Percentiles rank a stretch among this genome's conserved stretches.
These are phyloP conservation scores for Bemisia tabaci DNA, from an alignment of 1,140 invertebrate species.

Conservation along the genomic window DNA sequence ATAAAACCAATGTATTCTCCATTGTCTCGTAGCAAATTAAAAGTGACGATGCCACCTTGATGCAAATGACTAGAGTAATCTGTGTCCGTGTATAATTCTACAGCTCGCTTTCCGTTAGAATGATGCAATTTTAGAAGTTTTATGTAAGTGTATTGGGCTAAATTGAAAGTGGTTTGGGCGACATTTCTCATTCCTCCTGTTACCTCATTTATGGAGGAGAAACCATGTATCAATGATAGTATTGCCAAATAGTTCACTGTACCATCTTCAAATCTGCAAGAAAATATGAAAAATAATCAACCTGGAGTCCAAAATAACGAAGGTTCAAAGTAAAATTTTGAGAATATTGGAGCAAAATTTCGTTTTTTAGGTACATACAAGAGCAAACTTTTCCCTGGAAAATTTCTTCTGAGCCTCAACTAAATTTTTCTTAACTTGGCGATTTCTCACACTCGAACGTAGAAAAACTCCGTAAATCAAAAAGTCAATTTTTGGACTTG, in stretches of 20 bases:
- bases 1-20: constrained; percentile 74
- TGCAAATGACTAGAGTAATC: constrained; percentile 42
- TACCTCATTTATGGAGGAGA: constrained; percentile 49
- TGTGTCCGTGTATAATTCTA: constrained; percentile 56
- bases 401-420: no score
- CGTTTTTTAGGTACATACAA: no score
- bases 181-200: constrained; percentile 50
- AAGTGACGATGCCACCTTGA: constrained; percentile 80
- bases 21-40: constrained; percentile 67
- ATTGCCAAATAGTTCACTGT: constrained; percentile 81
- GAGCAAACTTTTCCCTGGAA: no score
- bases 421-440: no score
- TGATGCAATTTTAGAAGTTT: constrained; percentile 51
- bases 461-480: no score
- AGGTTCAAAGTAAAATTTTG: no score
- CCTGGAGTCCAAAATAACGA: no score
- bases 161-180: constrained; percentile 54
- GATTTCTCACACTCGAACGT: no score
- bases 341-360: no score
- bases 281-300: constrained; percentile 21
- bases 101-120: constrained; percentile 53
- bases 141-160: constrained; percentile 58
- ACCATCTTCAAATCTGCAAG: constrained; percentile 83
- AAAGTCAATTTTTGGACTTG: no score
- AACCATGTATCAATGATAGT: constrained; percentile 62